Percentiles rank a stretch among this genome's conserved stretches.
These are phyloP conservation scores for Eclectus roratus DNA, from an alignment of 2,113 vertebrate genomes.

Conservation along the genomic window DNA sequence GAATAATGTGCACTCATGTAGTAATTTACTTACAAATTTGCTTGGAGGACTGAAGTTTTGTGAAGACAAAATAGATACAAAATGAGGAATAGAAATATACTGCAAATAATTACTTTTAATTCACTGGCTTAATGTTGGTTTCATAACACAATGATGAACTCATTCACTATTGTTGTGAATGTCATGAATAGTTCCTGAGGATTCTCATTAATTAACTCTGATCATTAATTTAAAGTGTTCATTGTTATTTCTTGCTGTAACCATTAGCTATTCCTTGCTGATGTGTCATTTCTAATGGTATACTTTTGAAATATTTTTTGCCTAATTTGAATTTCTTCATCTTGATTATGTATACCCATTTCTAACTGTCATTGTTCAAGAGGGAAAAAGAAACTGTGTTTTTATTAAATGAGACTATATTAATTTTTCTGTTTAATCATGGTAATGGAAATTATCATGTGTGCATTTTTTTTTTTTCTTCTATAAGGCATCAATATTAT, in stretches of 20 bases:
- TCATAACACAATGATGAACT: slow-evolving; percentile 47
- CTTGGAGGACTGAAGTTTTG: slow-evolving; percentile 13
- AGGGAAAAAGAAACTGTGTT: neutral
- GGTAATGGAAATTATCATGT: neutral
- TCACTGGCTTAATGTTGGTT: slow-evolving; percentile 9
- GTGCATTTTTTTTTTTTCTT: neutral
- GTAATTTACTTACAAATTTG: neutral
- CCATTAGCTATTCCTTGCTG: neutral
- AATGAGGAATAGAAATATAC: slow-evolving; percentile 27
- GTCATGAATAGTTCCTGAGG: neutral
- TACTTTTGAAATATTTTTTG: neutral
- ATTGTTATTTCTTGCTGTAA: neutral
- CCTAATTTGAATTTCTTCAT: neutral
- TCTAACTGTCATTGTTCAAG: neutral
- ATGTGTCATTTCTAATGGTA: neutral
- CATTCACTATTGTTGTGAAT: slow-evolving; percentile 19
- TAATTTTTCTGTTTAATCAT: neutral
- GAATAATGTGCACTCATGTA: slow-evolving; percentile 8
- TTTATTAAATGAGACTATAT: neutral
- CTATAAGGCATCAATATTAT: neutral
- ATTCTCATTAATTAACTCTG: slow-evolving; percentile 28
- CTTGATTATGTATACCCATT: neutral
- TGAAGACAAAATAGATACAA: slow-evolving; percentile 31
- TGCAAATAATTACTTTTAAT: slow-evolving; percentile 25
- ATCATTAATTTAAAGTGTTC: slow-evolving; percentile 15